Base-by-base conservation (phyloP, 2,113 vertebrate genomes). In the Bungarus multicinctus region DNA sequence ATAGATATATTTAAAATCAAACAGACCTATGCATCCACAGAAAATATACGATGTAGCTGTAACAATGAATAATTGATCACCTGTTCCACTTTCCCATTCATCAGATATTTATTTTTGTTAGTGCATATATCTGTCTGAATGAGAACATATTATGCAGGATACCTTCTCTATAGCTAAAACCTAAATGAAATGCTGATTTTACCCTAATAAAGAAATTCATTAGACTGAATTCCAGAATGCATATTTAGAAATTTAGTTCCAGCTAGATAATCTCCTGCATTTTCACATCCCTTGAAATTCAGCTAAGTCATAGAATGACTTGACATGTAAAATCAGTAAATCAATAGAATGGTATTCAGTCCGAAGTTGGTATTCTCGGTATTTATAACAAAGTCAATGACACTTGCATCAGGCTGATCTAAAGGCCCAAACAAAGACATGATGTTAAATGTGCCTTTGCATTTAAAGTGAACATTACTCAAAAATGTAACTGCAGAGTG, bases 201-300 rank as follows among this genome's bases (percentile, higher is more conserved):
- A 22, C 74, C 74, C 74, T 81, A 20, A 81, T 22, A 22, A 34
- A 81, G 7, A 43, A 81, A 81, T 43, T 43, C 18, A 34, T 60
- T 89, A 88, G 39, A 8, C 39, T 88, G 74, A 74, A 91, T 57
- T 57, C 23, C 54, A 55, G n/a, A 25, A 74, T 45, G 30, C 85
- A n/a, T 20, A 91, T 81, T 47, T 25, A 89, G 54, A 43, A 10
- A 30, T 53, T 58, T 30, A 55, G 16, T 53, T 27, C 30, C 10
- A 22, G 52, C 47, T 87, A 74, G 64, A 52, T 39, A n/a, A 90
- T 53, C 81, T 90, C 34, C 50, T 52, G 53, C 53, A 54, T n/a
- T 54, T 90, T 90, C 11, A 90, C 30, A 81, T 90, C 47, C 50
- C 14, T 81, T 90, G 64, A 90, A 81, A 81, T 90, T 90, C 89